phyloP scores from a whole-genome alignment of 2,113 vertebrate genomes.

The Phalacrocorax pelagicus region DNA sequence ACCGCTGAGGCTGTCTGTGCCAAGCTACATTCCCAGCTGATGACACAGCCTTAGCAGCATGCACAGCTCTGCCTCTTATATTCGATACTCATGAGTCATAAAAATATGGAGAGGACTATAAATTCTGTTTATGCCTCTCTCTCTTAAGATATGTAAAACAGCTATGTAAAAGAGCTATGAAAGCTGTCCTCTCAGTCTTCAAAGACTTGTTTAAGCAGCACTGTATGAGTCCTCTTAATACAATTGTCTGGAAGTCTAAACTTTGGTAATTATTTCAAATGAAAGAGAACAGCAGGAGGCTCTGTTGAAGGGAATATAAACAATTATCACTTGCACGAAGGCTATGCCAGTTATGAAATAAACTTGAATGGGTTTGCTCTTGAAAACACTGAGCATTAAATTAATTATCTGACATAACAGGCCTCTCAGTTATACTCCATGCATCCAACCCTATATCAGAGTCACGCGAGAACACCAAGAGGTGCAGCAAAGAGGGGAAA shows the following conservation, averaged over 20 bases:
- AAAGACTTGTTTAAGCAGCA: conserved; percentile 47
- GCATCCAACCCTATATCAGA: background rate
- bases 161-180: conserved; percentile 21
- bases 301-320: conserved; percentile 60
- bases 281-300: conserved; percentile 60
- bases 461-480: background rate
- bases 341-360: conserved; percentile 26
- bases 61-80: conserved; percentile 32
- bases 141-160: conserved; percentile 50
- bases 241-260: conserved; percentile 62
- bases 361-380: conserved; percentile 35
- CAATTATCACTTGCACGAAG: conserved; percentile 63
- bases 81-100: conserved; percentile 37
- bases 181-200: conserved; percentile 56
- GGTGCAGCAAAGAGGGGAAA: background rate
- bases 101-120: conserved; percentile 52
- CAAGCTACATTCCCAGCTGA: conserved; percentile 59
- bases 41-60: conserved; percentile 29
- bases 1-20: background rate
- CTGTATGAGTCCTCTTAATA: conserved; percentile 49
- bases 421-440: background rate
- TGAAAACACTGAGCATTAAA: background rate
- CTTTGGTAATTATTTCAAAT: conserved; percentile 62
- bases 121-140: conserved; percentile 50
- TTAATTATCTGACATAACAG: background rate